Base-by-base conservation (phyloP, 2,888 invertebrate genomes). In the Acleris sparsana region DNA sequence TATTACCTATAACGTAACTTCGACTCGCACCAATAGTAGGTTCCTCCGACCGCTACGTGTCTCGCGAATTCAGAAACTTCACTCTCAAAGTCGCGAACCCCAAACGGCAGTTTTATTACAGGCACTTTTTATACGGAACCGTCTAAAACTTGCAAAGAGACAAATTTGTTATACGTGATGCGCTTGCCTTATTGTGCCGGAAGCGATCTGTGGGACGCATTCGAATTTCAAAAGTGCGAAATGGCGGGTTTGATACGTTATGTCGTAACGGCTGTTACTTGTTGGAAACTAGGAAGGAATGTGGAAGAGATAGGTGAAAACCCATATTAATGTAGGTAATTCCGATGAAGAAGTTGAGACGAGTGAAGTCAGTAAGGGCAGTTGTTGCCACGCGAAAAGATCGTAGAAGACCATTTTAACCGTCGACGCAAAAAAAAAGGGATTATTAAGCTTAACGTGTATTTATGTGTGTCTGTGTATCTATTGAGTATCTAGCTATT, bases 31-130 rank as follows among this genome's bases (percentile, higher is more conserved):
- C 44, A 6, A 22, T 55, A 25, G 64, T 64, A 64, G 16, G 53
- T 53, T 20, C 64, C 59, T 13, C 39, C 39, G 13, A 33, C 11
- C 17, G 49, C 53, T 60, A 65, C 64, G 64, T 65, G 64, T 65
- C 64, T 60, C 64, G 48, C 55, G 64, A 65, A 63, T 65, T 65
- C 59, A 60, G 60, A 65, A 65, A 65, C 64, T 65, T 65, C 60
- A 60, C 64, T 65, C 64, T 65, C 64, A 59, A 63, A 64, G 59
- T 64, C 59, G 64, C 60, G 59, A 59, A 63, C 64, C 64, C 59
- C 64, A 65, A 65, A 65, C 55, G 64, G 60, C 64, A 65, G 53
- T 65, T 65, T 65, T 65, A 65, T 65, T 65, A 65, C 64, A 59
- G 64, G 48, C 64, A 60, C 60, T 65, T 60, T 65, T 65, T 65